Percentiles rank a stretch among this genome's conserved stretches.
These are phyloP conservation scores for Melanchra persicariae DNA, from an alignment of 2,888 invertebrate genomes.

Conservation along the genomic window DNA sequence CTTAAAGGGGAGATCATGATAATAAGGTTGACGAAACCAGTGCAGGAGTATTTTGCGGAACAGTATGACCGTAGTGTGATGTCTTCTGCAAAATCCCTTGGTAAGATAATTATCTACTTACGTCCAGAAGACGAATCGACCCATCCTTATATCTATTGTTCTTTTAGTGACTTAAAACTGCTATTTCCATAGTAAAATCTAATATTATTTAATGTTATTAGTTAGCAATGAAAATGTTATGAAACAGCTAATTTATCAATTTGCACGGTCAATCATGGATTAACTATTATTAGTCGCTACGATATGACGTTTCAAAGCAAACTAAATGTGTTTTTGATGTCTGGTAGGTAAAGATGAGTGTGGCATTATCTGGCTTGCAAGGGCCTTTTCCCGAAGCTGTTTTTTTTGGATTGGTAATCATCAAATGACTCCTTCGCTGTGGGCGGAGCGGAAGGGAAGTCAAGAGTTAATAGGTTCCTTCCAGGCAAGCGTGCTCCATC, in stretches of 20 bases:
- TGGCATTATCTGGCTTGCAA: neutral
- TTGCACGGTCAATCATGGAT: neutral
- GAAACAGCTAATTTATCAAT: constrained; percentile 8
- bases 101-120: no score
- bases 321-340: constrained; percentile 8
- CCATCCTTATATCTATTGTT: no score
- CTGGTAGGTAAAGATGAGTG: neutral
- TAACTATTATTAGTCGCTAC: constrained; percentile 1
- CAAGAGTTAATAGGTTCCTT: no score
- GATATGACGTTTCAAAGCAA: constrained; percentile 10
- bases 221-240: constrained; percentile 26
- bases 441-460: no score
- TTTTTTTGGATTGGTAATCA: no score
- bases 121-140: neutral
- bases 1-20: no score
- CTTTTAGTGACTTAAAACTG: no score
- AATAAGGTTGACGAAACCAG: neutral
- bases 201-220: constrained; percentile 18
- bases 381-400: neutral
- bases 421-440: no score
- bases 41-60: neutral
- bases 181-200: neutral
- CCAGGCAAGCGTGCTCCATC: no score
- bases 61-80: neutral
- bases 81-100: neutral